phyloP scores from a whole-genome alignment of 1,140 invertebrate species.

The Anastrepha ludens region DNA sequence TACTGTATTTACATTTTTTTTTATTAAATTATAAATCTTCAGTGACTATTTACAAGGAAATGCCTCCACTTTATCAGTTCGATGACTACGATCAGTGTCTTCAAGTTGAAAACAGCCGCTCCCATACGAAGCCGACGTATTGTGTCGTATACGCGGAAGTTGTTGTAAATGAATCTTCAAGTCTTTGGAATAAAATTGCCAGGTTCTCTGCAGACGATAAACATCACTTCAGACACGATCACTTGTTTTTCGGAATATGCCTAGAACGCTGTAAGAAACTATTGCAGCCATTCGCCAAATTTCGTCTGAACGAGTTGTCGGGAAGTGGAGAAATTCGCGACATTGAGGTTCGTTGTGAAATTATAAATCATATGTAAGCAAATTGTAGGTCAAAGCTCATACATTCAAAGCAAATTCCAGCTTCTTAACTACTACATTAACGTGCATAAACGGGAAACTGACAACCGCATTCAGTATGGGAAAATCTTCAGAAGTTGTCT shows the following conservation, averaged over 20 bases:
- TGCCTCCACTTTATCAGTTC: constrained; percentile 75
- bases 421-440: constrained; percentile 61
- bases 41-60: constrained; percentile 60
- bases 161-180: constrained; percentile 63
- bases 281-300: constrained; percentile 50
- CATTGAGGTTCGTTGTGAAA: constrained; percentile 56
- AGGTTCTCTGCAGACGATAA: constrained; percentile 71
- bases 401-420: constrained; percentile 49
- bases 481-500: constrained; percentile 65
- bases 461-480: constrained; percentile 61
- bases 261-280: constrained; percentile 66
- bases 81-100: constrained; percentile 76
- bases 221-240: constrained; percentile 77
- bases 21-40: background rate
- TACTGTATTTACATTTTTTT: background rate
- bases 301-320: constrained; percentile 52
- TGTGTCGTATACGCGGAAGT: constrained; percentile 75
- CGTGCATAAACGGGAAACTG: constrained; percentile 60
- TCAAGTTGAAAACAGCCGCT: constrained; percentile 34
- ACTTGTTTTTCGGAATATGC: constrained; percentile 76
- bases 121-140: constrained; percentile 65
- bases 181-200: constrained; percentile 74
- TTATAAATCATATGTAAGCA: constrained; percentile 1
- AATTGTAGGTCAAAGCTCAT: background rate
- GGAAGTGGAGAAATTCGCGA: constrained; percentile 59